These are phyloP conservation scores for Pipistrellus pygmaeus DNA, from an alignment of 2,797 vertebrate species.

Conservation along the genomic window DNA sequence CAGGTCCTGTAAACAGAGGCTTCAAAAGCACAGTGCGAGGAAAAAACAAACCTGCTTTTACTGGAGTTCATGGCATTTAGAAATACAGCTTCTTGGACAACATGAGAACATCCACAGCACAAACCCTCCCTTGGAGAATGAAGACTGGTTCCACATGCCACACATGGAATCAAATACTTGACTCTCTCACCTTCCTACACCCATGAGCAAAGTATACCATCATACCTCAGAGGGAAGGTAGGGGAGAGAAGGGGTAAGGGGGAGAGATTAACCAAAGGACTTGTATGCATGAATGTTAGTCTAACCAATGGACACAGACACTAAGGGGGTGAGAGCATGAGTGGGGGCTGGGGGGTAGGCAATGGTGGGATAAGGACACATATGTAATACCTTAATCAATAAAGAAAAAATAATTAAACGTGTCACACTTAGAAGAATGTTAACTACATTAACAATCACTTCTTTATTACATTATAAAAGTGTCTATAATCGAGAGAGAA, in stretches of 20 bases:
- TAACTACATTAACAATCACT: background rate
- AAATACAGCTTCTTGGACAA: background rate
- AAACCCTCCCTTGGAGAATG: background rate
- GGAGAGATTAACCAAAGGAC: too few species aligned
- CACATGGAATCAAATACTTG: background rate
- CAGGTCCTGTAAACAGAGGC: conserved; percentile 1
- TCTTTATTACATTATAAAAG: background rate
- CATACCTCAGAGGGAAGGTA: too few species aligned
- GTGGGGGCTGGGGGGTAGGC: too few species aligned
- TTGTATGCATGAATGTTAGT: too few species aligned
- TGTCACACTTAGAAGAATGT: background rate
- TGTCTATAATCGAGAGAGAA: background rate
- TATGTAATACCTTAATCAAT: too few species aligned
- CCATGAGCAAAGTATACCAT: background rate
- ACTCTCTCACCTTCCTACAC: background rate
- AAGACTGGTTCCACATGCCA: background rate
- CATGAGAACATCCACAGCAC: background rate
- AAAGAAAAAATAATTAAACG: background rate
- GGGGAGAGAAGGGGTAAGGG: too few species aligned
- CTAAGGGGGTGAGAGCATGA: too few species aligned
- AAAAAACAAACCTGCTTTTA: conserved; percentile 47
- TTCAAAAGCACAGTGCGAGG: background rate
- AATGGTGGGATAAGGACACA: too few species aligned
- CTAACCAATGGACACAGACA: too few species aligned
- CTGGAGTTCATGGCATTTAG: background rate